Evolutionary conservation across 2,113 vertebrate species (phyloP), one percentile per base, ranked within the genome.

Genomic region (Glaucomys volans): DNA sequence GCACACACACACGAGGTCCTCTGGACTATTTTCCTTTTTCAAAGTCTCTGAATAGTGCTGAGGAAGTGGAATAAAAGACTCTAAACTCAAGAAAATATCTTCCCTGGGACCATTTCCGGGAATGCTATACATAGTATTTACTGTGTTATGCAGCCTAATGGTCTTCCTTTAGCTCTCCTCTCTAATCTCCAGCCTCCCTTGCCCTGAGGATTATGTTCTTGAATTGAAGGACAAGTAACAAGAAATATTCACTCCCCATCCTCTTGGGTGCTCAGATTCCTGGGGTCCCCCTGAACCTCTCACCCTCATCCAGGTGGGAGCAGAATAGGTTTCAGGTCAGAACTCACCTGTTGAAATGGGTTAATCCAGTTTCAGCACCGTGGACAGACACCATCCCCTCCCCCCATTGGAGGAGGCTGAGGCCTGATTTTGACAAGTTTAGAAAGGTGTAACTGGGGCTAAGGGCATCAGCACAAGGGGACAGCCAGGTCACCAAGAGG

Each of bases 341-440:
- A 93, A 86, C 0, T 85, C 67, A 54, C 47, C 59, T 4, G 8
- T 35, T 50, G 30, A 94, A 77, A 89, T 26, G 42, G 35, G 8
- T 16, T 17, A 75, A 75, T 62, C 14, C 3, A 42, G 40, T 74
- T 94, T 97, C 94, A 97, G 97, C 64, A 96, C 94, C 90, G 66
- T 0, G 91, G 95, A 83, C 94, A 96, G 95, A 62, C 28, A 9
- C 8, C 3, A 8, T 6, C 8, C 1, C 12, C 24, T 0, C 0
- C 0, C 13, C 5, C 1, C 12, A 2, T 6, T 13, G 69, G 62
- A 52, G 5, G 74, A 32, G 54, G 26, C 18, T 4, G 28, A 54
- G 44, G 30, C 37, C 77, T 12, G 50, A 30, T 52, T 87, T 57
- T 74, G 50, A 42, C 32, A 50, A 47, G 16, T 44, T 37, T 79